phyloP scores from a whole-genome alignment of 2,113 vertebrate genomes.

The Takifugu flavidus region DNA sequence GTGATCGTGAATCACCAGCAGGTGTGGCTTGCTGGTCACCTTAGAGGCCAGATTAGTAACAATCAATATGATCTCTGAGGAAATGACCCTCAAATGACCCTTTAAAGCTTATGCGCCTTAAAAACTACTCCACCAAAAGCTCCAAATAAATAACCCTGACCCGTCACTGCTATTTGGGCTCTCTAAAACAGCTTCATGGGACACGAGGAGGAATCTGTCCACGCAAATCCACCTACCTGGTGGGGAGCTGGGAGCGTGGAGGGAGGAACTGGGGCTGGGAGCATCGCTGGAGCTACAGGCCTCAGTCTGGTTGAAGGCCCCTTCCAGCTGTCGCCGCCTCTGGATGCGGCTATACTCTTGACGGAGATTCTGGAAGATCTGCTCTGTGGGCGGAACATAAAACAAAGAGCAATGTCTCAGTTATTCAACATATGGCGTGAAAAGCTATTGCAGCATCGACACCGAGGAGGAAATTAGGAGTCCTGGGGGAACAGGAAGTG shows the following conservation, averaged over 20 bases:
- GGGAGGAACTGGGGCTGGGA: conserved; percentile 75
- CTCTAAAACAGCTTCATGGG: too few species aligned
- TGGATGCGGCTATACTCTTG: conserved; percentile 91
- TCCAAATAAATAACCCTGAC: too few species aligned
- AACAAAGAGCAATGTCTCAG: neutral
- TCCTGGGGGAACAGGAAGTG: too few species aligned
- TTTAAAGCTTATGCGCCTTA: too few species aligned
- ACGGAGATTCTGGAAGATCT: conserved; percentile 92
- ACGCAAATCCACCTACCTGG: conserved; percentile 71
- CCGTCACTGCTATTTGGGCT: too few species aligned
- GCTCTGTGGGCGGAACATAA: conserved; percentile 72
- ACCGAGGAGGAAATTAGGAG: neutral
- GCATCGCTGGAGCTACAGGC: conserved; percentile 76
- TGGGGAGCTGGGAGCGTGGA: conserved; percentile 83
- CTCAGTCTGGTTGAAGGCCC: conserved; percentile 85
- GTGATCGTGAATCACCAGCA: conserved; percentile 37
- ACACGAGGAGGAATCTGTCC: too few species aligned
- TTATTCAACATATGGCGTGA: neutral
- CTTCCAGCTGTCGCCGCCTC: conserved; percentile 88
- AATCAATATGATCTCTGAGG: conserved; percentile 34
- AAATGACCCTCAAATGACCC: too few species aligned
- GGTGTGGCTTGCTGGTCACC: conserved; percentile 15
- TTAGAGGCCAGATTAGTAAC: conserved; percentile 17
- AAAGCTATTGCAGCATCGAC: neutral
- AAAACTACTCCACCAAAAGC: too few species aligned